Conservation (phyloP, 64 coral and sea anemone species). For the Actinia equina region DNA sequence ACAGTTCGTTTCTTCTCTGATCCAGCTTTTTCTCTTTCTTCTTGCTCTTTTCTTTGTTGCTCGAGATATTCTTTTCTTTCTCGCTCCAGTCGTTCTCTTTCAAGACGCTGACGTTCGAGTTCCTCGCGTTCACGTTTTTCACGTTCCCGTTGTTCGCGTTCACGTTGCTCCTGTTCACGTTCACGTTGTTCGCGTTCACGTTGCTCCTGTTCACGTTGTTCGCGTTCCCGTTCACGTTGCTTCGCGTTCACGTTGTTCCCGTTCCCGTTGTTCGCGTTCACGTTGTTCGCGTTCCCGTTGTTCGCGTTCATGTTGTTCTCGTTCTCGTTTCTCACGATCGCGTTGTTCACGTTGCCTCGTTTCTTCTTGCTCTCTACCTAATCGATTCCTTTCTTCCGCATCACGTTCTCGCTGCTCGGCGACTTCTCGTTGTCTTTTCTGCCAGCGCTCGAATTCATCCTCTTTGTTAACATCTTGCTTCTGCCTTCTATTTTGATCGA, state of each 20-base stretch:
- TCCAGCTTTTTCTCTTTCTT: constrained; percentile 16
- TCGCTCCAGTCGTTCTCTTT: constrained; percentile 31
- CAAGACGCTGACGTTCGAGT: constrained; percentile 22
- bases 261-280: constrained; percentile 30
- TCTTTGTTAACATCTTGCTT: constrained; percentile 30
- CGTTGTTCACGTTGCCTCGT: constrained; percentile 11
- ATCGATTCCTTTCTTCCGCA: neutral
- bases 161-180: neutral
- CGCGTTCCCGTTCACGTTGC: constrained; percentile 16
- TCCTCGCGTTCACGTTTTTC: constrained; percentile 24
- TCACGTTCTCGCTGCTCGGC: constrained; percentile 52
- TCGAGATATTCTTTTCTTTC: constrained; percentile 28
- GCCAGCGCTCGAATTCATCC: constrained; percentile 62
- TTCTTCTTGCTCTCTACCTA: constrained; percentile 4
- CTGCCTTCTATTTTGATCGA: neutral
- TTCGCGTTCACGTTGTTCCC: constrained; percentile 39
- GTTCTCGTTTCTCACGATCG: constrained; percentile 26
- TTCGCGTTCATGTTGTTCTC: constrained; percentile 29
- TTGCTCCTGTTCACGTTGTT: constrained; percentile 15
- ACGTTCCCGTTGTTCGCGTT: neutral
- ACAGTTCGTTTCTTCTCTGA: neutral
- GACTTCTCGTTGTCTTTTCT: constrained; percentile 50
- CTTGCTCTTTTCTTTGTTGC: constrained; percentile 13
- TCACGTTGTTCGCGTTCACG: constrained; percentile 14
- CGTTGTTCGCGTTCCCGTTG: constrained; percentile 28